These are phyloP conservation scores for Rhinopomastus cyanomelas DNA, from an alignment of 2,113 vertebrate species.

Conservation along the genomic window DNA sequence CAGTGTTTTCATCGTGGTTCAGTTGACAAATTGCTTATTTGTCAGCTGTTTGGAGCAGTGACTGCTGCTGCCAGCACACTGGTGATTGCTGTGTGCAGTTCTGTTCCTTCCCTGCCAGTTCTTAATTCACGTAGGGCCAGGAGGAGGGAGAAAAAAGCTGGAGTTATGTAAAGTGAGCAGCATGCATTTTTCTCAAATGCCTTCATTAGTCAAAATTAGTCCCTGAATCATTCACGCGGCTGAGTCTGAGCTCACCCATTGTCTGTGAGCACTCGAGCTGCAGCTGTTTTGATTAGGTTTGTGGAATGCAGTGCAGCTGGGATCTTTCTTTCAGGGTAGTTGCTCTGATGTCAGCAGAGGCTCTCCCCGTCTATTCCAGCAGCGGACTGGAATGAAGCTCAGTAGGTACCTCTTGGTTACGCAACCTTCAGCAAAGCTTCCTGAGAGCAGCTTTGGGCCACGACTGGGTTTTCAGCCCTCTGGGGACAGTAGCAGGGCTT, in stretches of 20 bases:
- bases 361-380: neutral
- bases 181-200: neutral
- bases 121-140: neutral
- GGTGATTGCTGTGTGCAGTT: neutral
- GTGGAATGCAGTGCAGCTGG: neutral
- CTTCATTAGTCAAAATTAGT: conserved; percentile 29
- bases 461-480: neutral
- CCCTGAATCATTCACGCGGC: neutral
- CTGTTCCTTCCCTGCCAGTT: neutral
- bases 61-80: neutral
- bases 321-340: neutral
- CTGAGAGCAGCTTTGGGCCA: neutral
- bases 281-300: conserved; percentile 11
- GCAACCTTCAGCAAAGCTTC: neutral
- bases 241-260: neutral
- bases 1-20: neutral
- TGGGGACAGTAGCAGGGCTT: fast-evolving
- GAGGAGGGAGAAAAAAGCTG: fast-evolving
- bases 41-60: neutral
- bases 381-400: neutral
- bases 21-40: neutral
- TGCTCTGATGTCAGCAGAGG: neutral
- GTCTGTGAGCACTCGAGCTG: neutral
- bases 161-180: neutral
- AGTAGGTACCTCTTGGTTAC: neutral